Percentiles rank a stretch among this genome's conserved stretches.
These are phyloP conservation scores for Lepidothrix coronata DNA, from an alignment of 2,113 vertebrate genomes.

Conservation along the genomic window DNA sequence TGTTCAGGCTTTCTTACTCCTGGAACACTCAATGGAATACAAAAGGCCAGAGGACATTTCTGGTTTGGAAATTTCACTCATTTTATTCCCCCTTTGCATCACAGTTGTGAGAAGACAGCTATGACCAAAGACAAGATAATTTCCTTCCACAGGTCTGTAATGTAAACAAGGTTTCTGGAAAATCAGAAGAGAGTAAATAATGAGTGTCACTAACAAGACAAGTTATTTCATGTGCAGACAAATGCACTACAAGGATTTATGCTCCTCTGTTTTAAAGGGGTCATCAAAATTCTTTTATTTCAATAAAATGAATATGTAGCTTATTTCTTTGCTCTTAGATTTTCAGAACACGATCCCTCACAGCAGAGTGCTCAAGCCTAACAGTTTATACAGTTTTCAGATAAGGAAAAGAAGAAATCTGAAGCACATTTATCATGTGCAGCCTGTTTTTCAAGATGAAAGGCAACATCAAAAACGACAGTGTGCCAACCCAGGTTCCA, in stretches of 20 bases:
- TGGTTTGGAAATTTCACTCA: not conserved
- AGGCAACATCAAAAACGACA: not conserved
- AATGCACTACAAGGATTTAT: not conserved
- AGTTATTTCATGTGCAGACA: not conserved
- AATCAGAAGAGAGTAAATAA: not conserved
- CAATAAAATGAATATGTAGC: not conserved
- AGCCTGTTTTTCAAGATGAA: not conserved
- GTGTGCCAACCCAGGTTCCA: not conserved
- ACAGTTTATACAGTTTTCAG: not conserved
- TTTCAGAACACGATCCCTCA: not conserved
- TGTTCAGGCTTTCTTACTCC: not conserved
- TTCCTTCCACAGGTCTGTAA: not conserved
- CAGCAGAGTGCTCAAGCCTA: not conserved
- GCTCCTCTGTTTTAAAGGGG: not conserved
- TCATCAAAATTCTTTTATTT: not conserved
- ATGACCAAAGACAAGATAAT: not conserved
- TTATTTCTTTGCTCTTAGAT: not conserved
- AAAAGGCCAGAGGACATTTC: not conserved
- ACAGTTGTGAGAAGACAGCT: not conserved
- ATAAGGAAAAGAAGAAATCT: not conserved
- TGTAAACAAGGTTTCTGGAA: not conserved
- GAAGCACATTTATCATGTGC: not conserved
- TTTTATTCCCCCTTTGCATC: not conserved
- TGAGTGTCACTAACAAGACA: not conserved
- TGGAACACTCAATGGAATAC: not conserved